phyloP scores from a whole-genome alignment of 2,113 vertebrate genomes.

The Xerus inauris region DNA sequence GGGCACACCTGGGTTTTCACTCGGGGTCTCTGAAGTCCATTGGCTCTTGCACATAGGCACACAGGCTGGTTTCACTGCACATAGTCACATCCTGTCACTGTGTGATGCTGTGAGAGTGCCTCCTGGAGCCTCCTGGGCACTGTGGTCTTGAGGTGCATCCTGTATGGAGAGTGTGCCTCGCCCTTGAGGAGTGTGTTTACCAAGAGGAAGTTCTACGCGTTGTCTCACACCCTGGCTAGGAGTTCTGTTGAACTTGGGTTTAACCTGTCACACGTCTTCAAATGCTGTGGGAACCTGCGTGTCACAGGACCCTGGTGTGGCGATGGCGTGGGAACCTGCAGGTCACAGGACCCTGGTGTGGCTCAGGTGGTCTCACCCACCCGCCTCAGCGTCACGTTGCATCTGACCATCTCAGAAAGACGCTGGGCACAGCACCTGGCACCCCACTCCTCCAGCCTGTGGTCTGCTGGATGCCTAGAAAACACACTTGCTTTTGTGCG shows the following conservation, averaged over 20 bases:
- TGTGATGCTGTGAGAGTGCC: background rate
- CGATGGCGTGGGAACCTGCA: background rate
- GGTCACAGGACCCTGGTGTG: background rate
- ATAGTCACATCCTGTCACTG: background rate
- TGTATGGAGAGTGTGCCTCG: background rate
- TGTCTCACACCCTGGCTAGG: background rate
- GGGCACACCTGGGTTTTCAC: conserved; percentile 21
- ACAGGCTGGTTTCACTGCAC: background rate
- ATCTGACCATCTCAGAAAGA: background rate
- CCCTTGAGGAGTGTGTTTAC: background rate
- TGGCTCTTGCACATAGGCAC: background rate
- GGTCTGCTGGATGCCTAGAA: background rate
- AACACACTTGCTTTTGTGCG: background rate
- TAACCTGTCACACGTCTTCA: background rate
- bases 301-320: background rate
- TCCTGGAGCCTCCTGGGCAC: conserved; percentile 53
- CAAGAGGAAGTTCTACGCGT: background rate
- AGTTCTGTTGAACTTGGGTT: background rate
- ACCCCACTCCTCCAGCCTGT: background rate
- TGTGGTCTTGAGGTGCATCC: conserved; percentile 57
- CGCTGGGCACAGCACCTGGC: background rate
- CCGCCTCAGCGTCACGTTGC: background rate
- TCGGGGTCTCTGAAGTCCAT: conserved; percentile 22
- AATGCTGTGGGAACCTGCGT: background rate
- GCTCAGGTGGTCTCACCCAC: background rate